Evolutionary conservation across 2,113 vertebrate species (phyloP), one percentile per base, ranked within the genome.

Genomic region (Chlamydotis undulata): DNA sequence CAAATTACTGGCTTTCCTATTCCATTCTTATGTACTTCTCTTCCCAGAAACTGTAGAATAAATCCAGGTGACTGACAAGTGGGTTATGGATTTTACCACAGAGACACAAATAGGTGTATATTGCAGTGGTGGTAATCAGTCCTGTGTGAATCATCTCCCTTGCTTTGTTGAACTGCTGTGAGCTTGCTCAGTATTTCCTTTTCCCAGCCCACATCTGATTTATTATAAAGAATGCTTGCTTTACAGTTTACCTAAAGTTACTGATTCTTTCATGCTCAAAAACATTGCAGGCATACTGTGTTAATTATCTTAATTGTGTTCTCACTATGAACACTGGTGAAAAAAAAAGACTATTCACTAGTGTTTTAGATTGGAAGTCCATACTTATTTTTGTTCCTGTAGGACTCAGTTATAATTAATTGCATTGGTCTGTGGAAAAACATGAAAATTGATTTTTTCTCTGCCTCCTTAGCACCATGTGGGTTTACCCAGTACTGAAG

Each of bases 291-390:
- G 17, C 7, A 7, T 83, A 25, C 21, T 65, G 14, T 80, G 43
- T 90, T 90, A 91, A 75, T 86, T 55, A 37, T 76, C 29, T 89
- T 63, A 55, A 52, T 74, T 82, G 21, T 70, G 22, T 73, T 83
- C 41, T 79, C 49, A 45, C 35, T n/a, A 2, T 41, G 29, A 61
- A 25, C n/a, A 35, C 29, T 45, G 31, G 26, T 55, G 19, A 53
- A 83, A 89, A 76, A 60, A 35, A 2, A 67, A 9, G 41, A 71
- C 9, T 50, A 1, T 56, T 79, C 31, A n/a, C 29, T 87, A 13
- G 43, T 74, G 45, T 43, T 87, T 90, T 75, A 60, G 39, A 50
- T 33, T 57, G 14, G n/a, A 61, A 88, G 39, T 68, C n/a, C 57
- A 11, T 86, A 57, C 45, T 68, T 77, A 53, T 39, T 87, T 71